These are phyloP conservation scores for Syngnathus typhle DNA, from an alignment of 2,113 vertebrate genomes.

Conservation along the genomic window DNA sequence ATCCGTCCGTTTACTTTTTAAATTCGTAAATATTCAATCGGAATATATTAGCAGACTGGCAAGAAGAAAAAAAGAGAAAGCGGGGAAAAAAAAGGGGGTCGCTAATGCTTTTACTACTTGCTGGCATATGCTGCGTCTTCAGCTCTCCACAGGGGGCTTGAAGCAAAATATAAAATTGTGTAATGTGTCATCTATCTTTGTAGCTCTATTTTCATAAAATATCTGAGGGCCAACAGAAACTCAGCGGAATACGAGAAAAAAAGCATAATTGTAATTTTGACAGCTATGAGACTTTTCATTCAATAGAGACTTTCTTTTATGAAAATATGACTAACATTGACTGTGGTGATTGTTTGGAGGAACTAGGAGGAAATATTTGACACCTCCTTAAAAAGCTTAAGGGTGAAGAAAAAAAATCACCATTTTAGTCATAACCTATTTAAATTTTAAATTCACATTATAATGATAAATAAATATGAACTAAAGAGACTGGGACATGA, in stretches of 20 bases:
- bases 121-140: neutral
- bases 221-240: neutral
- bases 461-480: constrained; percentile 43
- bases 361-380: constrained; percentile 15
- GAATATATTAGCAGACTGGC: neutral
- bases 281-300: neutral
- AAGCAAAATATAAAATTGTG: neutral
- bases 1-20: neutral
- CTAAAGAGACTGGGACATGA: constrained; percentile 42
- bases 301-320: neutral
- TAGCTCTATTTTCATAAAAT: neutral
- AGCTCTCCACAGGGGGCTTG: neutral
- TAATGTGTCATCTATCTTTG: neutral
- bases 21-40: neutral
- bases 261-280: neutral
- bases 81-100: neutral
- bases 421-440: constrained; percentile 22
- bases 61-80: neutral
- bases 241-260: neutral
- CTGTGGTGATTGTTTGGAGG: neutral
- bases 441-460: constrained; percentile 31
- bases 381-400: constrained; percentile 17
- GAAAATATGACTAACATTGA: neutral
- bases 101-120: neutral
- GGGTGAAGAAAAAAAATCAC: constrained; percentile 17